A percentile compares a stretch with the other conserved stretches of the same genome.
phyloP scores from a whole-genome alignment of 2,888 invertebrate species.

The Xanthorhoe spadicearia region DNA sequence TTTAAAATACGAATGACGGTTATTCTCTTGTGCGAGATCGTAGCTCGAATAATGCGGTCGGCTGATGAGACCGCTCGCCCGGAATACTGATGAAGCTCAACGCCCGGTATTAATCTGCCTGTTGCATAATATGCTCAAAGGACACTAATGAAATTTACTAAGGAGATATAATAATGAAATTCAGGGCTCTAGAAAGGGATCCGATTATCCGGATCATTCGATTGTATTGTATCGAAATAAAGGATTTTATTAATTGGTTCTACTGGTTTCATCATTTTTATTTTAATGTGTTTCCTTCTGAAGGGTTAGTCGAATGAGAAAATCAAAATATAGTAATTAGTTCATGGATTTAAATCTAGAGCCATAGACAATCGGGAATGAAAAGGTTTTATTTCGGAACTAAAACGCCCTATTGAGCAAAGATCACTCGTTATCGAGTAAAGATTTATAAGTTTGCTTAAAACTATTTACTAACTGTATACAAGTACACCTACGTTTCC shows the following conservation, averaged over 20 bases:
- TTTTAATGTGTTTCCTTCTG: too few species aligned
- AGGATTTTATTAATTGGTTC: not conserved
- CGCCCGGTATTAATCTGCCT: slow-evolving; percentile 60
- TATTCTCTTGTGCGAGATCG: slow-evolving; percentile 39
- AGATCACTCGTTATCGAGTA: too few species aligned
- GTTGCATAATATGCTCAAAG: slow-evolving; percentile 53
- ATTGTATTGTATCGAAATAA: slow-evolving; percentile 1
- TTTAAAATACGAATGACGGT: not conserved
- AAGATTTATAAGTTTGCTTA: too few species aligned
- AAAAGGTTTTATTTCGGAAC: too few species aligned
- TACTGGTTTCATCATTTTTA: not conserved
- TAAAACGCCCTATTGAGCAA: too few species aligned
- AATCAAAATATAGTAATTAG: not conserved
- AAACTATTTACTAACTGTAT: too few species aligned
- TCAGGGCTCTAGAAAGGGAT: not conserved
- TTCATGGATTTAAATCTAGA: too few species aligned
- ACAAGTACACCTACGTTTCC: too few species aligned
- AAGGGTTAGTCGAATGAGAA: too few species aligned
- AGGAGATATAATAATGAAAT: slow-evolving; percentile 18
- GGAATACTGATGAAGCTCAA: slow-evolving; percentile 70
- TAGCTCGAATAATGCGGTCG: slow-evolving; percentile 55
- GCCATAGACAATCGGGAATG: too few species aligned
- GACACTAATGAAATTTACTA: slow-evolving; percentile 34
- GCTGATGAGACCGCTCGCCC: slow-evolving; percentile 60
- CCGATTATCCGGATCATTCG: slow-evolving; percentile 2